phyloP scores from a whole-genome alignment of 2,797 vertebrate genomes.

The Phalanger gymnotis region DNA sequence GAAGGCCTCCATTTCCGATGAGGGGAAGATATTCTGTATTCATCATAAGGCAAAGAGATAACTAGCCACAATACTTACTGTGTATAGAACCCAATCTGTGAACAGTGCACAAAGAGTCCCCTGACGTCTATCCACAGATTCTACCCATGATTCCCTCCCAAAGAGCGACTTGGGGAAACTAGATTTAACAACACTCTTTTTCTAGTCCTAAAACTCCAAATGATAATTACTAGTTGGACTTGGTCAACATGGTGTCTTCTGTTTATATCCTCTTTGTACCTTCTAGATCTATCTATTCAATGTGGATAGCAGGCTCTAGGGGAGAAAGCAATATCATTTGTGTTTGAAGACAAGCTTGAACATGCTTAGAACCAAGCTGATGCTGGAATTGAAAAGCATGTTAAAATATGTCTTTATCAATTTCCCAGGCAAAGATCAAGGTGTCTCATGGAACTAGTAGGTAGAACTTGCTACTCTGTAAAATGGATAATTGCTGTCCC shows the following conservation, averaged over 20 bases:
- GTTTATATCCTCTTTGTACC: rapidly evolving
- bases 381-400: neutral
- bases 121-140: neutral
- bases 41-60: neutral
- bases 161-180: neutral
- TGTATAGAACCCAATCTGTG: neutral
- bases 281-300: neutral
- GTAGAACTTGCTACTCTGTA: neutral
- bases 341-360: neutral
- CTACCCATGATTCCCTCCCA: neutral
- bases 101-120: neutral
- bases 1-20: neutral
- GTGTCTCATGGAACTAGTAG: neutral
- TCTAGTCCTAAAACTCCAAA: neutral
- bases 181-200: too few species aligned
- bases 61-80: neutral
- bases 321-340: neutral
- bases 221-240: rapidly evolving
- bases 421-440: neutral
- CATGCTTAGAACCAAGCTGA: neutral
- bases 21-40: neutral
- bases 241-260: neutral
- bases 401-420: neutral
- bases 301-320: rapidly evolving
- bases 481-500: neutral